These are phyloP conservation scores for Brachionus rotundiformis DNA, from an alignment of 1,140 invertebrate species.

Conservation along the genomic window DNA sequence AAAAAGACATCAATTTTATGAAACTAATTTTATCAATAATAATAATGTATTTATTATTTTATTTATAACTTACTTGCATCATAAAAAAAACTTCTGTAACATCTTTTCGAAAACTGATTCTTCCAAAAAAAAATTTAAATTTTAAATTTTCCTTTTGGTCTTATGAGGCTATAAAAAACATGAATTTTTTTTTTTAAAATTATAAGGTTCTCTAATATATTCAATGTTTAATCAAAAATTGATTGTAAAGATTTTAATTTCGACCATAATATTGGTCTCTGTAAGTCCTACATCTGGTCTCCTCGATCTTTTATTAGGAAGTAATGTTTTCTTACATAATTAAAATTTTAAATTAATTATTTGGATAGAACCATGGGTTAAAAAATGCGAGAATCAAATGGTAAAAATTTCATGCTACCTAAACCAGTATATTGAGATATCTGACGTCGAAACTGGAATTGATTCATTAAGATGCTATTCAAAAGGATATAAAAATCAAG, in stretches of 20 bases:
- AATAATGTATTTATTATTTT: background rate
- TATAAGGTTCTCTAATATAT: background rate
- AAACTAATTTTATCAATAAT: too few species aligned
- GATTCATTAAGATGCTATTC: background rate
- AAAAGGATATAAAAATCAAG: background rate
- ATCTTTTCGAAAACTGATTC: background rate
- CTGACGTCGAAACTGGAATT: background rate
- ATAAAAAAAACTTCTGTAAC: background rate
- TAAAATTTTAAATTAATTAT: background rate
- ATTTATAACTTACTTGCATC: background rate
- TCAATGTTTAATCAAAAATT: background rate
- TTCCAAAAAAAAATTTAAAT: background rate
- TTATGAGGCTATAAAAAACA: background rate
- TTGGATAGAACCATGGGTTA: background rate
- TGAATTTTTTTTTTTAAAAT: background rate
- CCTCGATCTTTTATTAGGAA: background rate
- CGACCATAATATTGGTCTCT: background rate
- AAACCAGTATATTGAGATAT: background rate
- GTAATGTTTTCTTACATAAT: background rate
- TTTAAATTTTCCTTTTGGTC: background rate
- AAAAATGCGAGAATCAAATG: slow-evolving; percentile 3
- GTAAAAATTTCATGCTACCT: background rate
- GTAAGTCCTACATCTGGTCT: background rate
- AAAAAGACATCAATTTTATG: too few species aligned
- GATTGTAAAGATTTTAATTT: background rate